A percentile compares a stretch with the other conserved stretches of the same genome.
Conservation (phyloP, 2,888 invertebrate genomes). For the Lissocephala sabroskyi region DNA sequence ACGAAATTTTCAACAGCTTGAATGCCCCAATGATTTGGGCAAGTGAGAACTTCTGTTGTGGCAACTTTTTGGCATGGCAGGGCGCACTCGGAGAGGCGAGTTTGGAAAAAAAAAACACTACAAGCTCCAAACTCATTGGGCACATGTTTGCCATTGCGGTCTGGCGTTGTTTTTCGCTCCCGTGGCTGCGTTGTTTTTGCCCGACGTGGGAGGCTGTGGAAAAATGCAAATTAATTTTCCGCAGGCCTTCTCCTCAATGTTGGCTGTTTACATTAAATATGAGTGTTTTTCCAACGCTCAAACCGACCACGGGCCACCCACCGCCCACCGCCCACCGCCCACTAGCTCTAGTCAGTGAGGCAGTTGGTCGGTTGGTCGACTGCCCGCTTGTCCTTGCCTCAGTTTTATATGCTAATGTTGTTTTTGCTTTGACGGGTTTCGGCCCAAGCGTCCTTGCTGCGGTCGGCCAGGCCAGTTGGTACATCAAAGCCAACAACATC, state of each 20-base stretch:
- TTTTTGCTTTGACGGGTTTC: background rate
- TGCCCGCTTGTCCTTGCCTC: background rate
- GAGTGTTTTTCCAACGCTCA: constrained; percentile 20
- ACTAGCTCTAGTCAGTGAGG: background rate
- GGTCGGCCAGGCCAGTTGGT: background rate
- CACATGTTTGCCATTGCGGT: constrained; percentile 16
- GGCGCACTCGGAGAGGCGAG: too few species aligned
- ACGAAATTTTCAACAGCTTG: constrained; percentile 7
- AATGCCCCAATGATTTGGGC: constrained; percentile 20
- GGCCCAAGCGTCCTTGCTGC: constrained; percentile 23
- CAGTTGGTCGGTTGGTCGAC: constrained; percentile 3
- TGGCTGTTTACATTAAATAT: constrained; percentile 24
- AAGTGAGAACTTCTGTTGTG: constrained; percentile 28
- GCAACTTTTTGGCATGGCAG: too few species aligned
- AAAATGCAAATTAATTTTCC: constrained; percentile 38
- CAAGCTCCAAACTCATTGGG: constrained; percentile 18
- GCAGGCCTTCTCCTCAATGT: constrained; percentile 13
- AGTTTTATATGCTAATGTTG: constrained; percentile 47
- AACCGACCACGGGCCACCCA: too few species aligned
- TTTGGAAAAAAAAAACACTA: constrained; percentile 13
- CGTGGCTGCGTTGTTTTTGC: constrained; percentile 6
- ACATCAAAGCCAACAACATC: constrained; percentile 18
- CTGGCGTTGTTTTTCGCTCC: constrained; percentile 6
- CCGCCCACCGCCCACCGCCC: too few species aligned
- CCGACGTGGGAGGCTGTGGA: constrained; percentile 7